A percentile compares a stretch with the other conserved stretches of the same genome.
These are phyloP conservation scores for Drosophila santomea DNA, from an alignment of 1,140 invertebrate genomes.

Conservation along the genomic window DNA sequence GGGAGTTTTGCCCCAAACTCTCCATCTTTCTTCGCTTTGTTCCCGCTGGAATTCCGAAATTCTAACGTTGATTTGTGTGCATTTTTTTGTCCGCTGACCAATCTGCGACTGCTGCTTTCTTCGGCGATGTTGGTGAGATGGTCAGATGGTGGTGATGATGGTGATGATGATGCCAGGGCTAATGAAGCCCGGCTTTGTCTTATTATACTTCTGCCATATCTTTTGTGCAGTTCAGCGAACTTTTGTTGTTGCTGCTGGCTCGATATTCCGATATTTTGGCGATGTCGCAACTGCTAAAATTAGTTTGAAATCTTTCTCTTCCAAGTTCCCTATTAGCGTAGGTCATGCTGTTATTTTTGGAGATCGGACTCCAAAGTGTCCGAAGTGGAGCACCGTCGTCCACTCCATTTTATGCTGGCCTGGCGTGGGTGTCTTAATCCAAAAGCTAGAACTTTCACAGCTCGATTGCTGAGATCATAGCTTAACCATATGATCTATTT, in stretches of 20 bases:
- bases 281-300: constrained; percentile 82
- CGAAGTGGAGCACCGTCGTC: constrained; percentile 46
- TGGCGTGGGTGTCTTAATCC: constrained; percentile 35
- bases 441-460: constrained; percentile 47
- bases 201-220: constrained; percentile 62
- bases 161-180: constrained; percentile 23
- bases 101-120: constrained; percentile 64
- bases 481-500: neutral
- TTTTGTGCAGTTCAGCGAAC: constrained; percentile 82
- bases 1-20: constrained; percentile 50
- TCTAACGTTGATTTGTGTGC: constrained; percentile 77
- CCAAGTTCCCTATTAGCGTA: constrained; percentile 68
- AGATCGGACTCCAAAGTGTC: constrained; percentile 1
- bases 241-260: constrained; percentile 62
- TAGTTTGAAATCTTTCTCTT: constrained; percentile 49
- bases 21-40: constrained; percentile 52
- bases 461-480: constrained; percentile 42
- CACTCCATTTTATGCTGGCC: constrained; percentile 29
- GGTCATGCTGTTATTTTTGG: constrained; percentile 55
- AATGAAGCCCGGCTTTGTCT: constrained; percentile 57
- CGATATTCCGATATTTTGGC: constrained; percentile 52
- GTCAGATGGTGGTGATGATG: constrained; percentile 33
- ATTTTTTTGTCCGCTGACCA: constrained; percentile 68
- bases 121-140: constrained; percentile 21
- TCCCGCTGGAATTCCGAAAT: constrained; percentile 58